These are phyloP conservation scores for Hipposideros larvatus DNA, from an alignment of 2,797 vertebrate genomes.

Conservation along the genomic window DNA sequence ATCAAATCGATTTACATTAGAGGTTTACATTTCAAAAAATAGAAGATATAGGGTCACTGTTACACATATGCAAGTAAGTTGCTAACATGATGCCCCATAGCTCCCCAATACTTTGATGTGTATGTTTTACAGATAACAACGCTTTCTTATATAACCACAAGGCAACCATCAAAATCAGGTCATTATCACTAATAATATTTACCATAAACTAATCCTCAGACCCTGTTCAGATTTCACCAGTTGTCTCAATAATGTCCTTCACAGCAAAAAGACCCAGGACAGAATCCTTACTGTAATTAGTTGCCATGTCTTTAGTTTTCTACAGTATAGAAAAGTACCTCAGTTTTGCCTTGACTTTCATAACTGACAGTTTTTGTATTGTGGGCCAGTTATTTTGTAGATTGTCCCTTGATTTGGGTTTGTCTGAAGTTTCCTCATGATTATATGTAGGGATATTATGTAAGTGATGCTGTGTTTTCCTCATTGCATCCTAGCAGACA, in stretches of 20 bases:
- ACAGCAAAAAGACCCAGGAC: not conserved
- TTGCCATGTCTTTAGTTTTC: not conserved
- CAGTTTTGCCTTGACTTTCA: not conserved
- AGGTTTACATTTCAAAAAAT: too few species aligned
- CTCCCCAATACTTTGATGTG: not conserved
- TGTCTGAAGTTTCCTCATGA: not conserved
- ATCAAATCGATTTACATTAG: too few species aligned
- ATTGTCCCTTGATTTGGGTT: not conserved
- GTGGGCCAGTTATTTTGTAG: not conserved
- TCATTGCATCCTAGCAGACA: not conserved
- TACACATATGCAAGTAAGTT: not conserved
- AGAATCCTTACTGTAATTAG: not conserved
- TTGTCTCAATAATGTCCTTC: not conserved
- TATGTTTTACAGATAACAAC: slow-evolving; percentile 10
- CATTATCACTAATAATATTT: not conserved
- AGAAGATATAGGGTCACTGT: too few species aligned
- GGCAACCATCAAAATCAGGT: not conserved
- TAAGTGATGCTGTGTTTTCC: not conserved
- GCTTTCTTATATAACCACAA: not conserved
- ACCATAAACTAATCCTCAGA: not conserved
- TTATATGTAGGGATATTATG: not conserved
- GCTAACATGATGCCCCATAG: not conserved
- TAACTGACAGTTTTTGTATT: not conserved
- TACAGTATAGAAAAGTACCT: not conserved
- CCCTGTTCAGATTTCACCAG: not conserved